Evolutionary conservation across 1,140 invertebrate species (phyloP).

Genomic region (Coelopa frigida): DNA sequence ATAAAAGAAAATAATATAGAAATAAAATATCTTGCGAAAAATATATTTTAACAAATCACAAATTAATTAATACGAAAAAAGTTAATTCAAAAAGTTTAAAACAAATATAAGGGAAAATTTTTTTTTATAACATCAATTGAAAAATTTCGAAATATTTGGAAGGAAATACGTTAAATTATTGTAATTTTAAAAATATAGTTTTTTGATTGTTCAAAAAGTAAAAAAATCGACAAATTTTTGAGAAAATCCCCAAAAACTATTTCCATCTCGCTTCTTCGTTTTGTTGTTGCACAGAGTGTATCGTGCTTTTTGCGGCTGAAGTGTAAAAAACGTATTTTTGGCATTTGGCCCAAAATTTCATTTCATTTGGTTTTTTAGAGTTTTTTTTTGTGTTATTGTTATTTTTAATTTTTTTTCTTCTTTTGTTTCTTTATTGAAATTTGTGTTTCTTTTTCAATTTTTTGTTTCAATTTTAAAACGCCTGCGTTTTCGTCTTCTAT

Average conservation of each 20-base stretch:
- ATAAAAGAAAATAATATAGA: no score
- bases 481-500: no score
- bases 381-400: not conserved
- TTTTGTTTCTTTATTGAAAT: slow-evolving; percentile 4
- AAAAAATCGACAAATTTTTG: not conserved
- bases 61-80: no score
- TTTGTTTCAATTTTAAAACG: no score
- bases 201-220: not conserved
- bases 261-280: not conserved
- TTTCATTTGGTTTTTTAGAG: not conserved
- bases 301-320: no score
- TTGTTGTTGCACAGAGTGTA: no score
- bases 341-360: slow-evolving; percentile 5
- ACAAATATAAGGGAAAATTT: no score
- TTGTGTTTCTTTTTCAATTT: no score
- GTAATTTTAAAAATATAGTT: not conserved
- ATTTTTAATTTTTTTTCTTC: not conserved
- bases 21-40: no score
- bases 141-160: slow-evolving; percentile 5
- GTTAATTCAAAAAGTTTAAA: no score
- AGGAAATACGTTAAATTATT: not conserved
- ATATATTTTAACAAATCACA: no score
- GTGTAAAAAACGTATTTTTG: not conserved
- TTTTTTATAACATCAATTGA: no score
- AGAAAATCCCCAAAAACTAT: slow-evolving; percentile 2